Evolutionary conservation across 92 coral and sea anemone genomes (phyloP).

Genomic region (Isaurus tuberculatus): DNA sequence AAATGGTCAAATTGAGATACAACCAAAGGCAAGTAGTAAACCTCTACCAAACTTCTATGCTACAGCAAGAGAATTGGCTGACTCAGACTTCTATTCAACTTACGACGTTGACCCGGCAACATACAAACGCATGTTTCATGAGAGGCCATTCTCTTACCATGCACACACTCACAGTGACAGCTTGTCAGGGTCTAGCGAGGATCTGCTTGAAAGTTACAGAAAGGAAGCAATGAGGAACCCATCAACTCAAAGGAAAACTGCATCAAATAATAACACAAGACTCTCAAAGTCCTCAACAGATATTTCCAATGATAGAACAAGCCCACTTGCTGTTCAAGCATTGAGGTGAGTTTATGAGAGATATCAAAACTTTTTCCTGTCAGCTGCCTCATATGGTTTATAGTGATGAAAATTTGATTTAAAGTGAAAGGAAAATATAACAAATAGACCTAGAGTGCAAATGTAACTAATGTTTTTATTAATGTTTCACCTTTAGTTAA

Average conservation of each 20-base stretch:
- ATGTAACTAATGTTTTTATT: too few relatives aligned
- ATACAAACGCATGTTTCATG: constrained; percentile 46
- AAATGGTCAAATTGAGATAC: constrained; percentile 41
- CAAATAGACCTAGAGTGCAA: too few relatives aligned
- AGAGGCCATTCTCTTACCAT: constrained; percentile 42
- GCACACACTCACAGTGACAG: constrained; percentile 59
- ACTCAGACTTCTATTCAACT: constrained; percentile 79
- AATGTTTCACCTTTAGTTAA: too few relatives aligned
- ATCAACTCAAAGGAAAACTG: background rate
- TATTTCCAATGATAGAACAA: constrained; percentile 76
- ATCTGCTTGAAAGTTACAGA: constrained; percentile 78
- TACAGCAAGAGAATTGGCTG: constrained; percentile 69
- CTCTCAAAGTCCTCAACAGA: constrained; percentile 70
- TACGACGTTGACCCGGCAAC: constrained; percentile 77
- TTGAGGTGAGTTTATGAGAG: constrained; percentile 65
- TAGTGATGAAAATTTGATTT: too few relatives aligned
- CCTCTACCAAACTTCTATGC: constrained; percentile 72
- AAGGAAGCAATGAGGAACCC: constrained; percentile 37
- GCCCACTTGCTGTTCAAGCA: constrained; percentile 69
- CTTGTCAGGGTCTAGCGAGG: constrained; percentile 84
- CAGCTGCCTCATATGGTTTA: too few relatives aligned
- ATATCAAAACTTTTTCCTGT: background rate
- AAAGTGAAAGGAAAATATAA: too few relatives aligned
- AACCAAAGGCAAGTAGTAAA: background rate
- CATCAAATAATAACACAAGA: constrained; percentile 51